These are phyloP conservation scores for Ispidina picta DNA, from an alignment of 2,797 vertebrate genomes.

Conservation along the genomic window DNA sequence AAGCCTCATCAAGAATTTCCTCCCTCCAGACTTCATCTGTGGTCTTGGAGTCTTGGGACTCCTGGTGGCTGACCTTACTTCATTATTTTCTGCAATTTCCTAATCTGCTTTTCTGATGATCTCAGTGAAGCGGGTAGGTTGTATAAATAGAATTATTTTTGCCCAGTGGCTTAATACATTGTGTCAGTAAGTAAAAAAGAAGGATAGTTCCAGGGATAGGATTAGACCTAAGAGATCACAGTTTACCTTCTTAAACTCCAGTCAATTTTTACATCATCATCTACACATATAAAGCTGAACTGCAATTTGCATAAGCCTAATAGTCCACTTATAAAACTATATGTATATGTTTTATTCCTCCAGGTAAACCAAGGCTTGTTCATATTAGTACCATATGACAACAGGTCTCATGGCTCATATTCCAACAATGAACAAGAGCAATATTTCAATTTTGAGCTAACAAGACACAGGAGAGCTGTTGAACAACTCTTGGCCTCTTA, in stretches of 20 bases:
- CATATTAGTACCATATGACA: neutral
- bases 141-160: neutral
- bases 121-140: neutral
- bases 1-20: too few species aligned
- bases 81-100: neutral
- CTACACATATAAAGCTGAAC: neutral
- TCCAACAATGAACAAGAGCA: neutral
- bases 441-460: slow-evolving; percentile 25
- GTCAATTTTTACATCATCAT: neutral
- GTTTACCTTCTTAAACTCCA: neutral
- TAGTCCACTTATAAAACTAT: neutral
- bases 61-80: too few species aligned
- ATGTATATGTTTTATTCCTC: neutral
- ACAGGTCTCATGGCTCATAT: neutral
- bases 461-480: slow-evolving; percentile 24
- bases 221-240: neutral
- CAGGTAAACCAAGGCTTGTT: neutral
- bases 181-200: neutral
- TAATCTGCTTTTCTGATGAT: neutral
- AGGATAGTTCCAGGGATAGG: neutral
- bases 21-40: too few species aligned
- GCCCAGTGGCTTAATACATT: neutral
- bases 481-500: neutral
- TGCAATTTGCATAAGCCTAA: neutral
- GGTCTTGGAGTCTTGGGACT: too few species aligned